Percentiles rank a stretch among this genome's conserved stretches.
Conservation (phyloP, 1,140 invertebrate species). For the Zaprionus gabonicus region DNA sequence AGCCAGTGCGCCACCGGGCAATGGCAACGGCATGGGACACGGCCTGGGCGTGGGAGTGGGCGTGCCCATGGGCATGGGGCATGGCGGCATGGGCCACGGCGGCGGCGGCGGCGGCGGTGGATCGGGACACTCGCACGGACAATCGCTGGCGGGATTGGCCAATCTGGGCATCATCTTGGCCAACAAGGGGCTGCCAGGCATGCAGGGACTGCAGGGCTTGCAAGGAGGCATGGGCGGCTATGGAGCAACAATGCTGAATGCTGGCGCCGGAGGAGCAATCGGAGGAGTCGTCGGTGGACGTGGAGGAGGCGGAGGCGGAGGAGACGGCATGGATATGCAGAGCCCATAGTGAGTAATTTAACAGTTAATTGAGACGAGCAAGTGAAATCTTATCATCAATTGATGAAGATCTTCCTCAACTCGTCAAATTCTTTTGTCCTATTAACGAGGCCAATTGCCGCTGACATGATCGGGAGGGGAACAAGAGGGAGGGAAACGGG, state of each 20-base stretch:
- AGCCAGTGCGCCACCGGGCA: slow-evolving; percentile 22
- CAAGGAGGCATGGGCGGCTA: slow-evolving; percentile 52
- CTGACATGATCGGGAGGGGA: slow-evolving; percentile 18
- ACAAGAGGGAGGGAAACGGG: not conserved
- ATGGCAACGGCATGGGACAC: slow-evolving; percentile 24
- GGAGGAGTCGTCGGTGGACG: not conserved
- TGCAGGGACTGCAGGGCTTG: slow-evolving; percentile 31
- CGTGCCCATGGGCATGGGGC: slow-evolving; percentile 22
- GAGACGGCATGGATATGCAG: slow-evolving; percentile 63
- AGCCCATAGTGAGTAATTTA: slow-evolving; percentile 67
- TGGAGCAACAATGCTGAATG: slow-evolving; percentile 49
- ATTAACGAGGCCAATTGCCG: slow-evolving; percentile 54
- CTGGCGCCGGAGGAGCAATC: slow-evolving; percentile 13
- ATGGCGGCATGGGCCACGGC: slow-evolving; percentile 7
- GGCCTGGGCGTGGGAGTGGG: slow-evolving; percentile 9
- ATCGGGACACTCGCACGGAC: slow-evolving; percentile 66
- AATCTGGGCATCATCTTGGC: slow-evolving; percentile 71
- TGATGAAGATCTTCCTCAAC: slow-evolving; percentile 62
- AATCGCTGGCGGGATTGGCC: slow-evolving; percentile 69
- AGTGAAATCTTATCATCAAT: slow-evolving; percentile 74
- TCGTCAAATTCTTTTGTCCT: slow-evolving; percentile 72
- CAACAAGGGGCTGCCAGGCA: slow-evolving; percentile 48
- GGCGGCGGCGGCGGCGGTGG: slow-evolving; percentile 9
- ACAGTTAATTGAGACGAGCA: slow-evolving; percentile 36
- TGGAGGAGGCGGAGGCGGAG: slow-evolving; percentile 38